Evolutionary conservation across 2,888 invertebrate genomes (phyloP).

Genomic region (Neoascia interrupta): DNA sequence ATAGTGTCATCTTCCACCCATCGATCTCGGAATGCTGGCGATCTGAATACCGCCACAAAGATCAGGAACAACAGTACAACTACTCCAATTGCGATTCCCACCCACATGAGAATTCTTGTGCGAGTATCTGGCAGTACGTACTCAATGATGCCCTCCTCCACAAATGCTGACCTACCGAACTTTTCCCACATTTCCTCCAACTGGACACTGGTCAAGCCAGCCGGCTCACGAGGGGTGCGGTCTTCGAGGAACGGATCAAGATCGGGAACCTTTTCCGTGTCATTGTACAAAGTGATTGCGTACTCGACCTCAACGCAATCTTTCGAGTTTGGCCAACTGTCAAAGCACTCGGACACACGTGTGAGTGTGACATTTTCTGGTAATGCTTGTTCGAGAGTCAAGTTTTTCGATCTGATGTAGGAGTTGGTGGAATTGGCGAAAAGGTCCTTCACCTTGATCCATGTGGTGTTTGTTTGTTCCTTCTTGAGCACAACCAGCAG

Average conservation of each 20-base stretch:
- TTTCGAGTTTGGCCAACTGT: conserved; percentile 62
- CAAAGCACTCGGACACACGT: conserved; percentile 65
- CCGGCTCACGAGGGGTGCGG: conserved; percentile 47
- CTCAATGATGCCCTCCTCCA: conserved; percentile 37
- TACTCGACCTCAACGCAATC: conserved; percentile 68
- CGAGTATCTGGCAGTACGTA: conserved; percentile 61
- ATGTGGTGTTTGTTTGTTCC: conserved; percentile 61
- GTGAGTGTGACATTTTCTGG: conserved; percentile 65
- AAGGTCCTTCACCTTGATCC: conserved; percentile 58
- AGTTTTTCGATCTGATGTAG: conserved; percentile 21
- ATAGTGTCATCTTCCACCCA: conserved; percentile 63
- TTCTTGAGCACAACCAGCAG: conserved; percentile 44
- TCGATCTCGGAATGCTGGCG: conserved; percentile 51
- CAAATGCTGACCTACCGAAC: conserved; percentile 47
- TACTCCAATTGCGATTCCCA: conserved; percentile 61
- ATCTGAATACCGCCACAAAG: conserved; percentile 51
- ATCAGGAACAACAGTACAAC: conserved; percentile 60
- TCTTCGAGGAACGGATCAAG: conserved; percentile 62
- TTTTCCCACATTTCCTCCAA: conserved; percentile 56
- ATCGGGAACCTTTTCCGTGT: not conserved
- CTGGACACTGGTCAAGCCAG: conserved; percentile 38
- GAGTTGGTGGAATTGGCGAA: conserved; percentile 62
- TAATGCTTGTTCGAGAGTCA: conserved; percentile 44
- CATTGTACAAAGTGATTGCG: conserved; percentile 54
- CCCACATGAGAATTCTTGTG: conserved; percentile 66